phyloP scores from a whole-genome alignment of 2,113 vertebrate genomes.

The Aspidoscelis tigris region DNA sequence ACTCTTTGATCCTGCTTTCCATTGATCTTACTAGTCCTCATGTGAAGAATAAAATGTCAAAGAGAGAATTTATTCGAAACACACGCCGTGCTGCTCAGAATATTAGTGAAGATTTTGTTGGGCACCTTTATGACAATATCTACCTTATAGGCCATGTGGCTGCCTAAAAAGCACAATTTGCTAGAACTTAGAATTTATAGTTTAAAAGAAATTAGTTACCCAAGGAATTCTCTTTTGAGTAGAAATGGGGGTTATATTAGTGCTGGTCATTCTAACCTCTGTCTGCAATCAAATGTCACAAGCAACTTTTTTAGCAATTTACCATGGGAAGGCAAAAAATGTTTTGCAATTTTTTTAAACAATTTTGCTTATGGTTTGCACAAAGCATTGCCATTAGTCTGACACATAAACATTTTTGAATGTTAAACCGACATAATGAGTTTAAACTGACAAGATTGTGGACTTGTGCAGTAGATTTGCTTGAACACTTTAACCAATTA shows the following conservation, averaged over 20 bases:
- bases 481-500: slow-evolving; percentile 74
- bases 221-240: slow-evolving; percentile 63
- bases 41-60: slow-evolving; percentile 99
- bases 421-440: slow-evolving; percentile 79
- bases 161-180: slow-evolving; percentile 81
- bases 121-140: slow-evolving; percentile 99
- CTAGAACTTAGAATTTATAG: slow-evolving; percentile 69
- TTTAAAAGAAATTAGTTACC: slow-evolving; percentile 57
- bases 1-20: slow-evolving; percentile 97
- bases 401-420: slow-evolving; percentile 69
- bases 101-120: slow-evolving; percentile 98
- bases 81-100: slow-evolving; percentile 95
- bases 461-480: slow-evolving; percentile 76
- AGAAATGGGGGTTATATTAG: slow-evolving; percentile 73
- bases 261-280: slow-evolving; percentile 80
- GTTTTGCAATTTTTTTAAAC: slow-evolving; percentile 70
- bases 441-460: slow-evolving; percentile 69
- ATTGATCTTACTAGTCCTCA: slow-evolving; percentile 97
- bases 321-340: slow-evolving; percentile 68
- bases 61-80: slow-evolving; percentile 98
- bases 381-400: slow-evolving; percentile 78
- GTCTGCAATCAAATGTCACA: slow-evolving; percentile 75
- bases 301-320: slow-evolving; percentile 70
- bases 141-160: slow-evolving; percentile 99
- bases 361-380: slow-evolving; percentile 77